A percentile compares a stretch with the other conserved stretches of the same genome.
These are phyloP conservation scores for Pseudorhiza aurosa DNA, from an alignment of 30 jellyfish, hydroid and myxozoan genomes.

Conservation along the genomic window DNA sequence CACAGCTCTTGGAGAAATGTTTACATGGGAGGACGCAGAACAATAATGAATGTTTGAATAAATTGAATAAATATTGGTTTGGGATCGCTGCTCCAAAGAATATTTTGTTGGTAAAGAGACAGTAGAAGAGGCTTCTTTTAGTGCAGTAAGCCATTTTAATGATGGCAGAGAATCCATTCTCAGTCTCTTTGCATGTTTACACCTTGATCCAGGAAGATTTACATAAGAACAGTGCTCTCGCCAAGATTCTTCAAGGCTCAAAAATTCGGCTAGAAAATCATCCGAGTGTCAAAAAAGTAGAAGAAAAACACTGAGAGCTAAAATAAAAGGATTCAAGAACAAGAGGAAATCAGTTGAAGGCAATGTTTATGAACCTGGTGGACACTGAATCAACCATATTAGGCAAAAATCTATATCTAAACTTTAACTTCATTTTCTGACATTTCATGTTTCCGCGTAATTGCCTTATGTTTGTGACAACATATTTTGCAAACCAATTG, in stretches of 20 bases:
- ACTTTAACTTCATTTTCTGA: not conserved
- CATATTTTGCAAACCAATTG: not conserved
- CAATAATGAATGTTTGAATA: not conserved
- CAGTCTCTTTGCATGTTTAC: not conserved
- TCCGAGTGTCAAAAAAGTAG: not conserved
- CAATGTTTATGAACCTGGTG: slow-evolving; percentile 6
- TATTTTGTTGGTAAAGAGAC: slow-evolving; percentile 2
- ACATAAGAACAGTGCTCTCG: not conserved
- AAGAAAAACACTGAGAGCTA: not conserved
- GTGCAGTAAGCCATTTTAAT: slow-evolving; percentile 8
- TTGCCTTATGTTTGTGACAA: not conserved
- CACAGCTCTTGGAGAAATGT: not conserved
- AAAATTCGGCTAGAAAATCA: not conserved
- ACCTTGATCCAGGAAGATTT: not conserved
- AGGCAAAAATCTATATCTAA: not conserved
- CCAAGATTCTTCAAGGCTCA: slow-evolving; percentile 1
- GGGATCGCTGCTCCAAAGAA: slow-evolving; percentile 10
- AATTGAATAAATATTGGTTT: too few species aligned
- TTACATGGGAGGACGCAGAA: slow-evolving; percentile 1
- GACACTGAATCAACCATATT: not conserved
- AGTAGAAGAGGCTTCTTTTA: slow-evolving; percentile 1
- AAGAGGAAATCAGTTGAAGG: not conserved
- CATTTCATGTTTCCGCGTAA: not conserved
- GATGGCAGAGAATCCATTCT: slow-evolving; percentile 2
- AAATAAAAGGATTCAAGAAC: not conserved